Base-by-base conservation (phyloP, 1,140 invertebrate genomes). In the Drosophila erecta region DNA sequence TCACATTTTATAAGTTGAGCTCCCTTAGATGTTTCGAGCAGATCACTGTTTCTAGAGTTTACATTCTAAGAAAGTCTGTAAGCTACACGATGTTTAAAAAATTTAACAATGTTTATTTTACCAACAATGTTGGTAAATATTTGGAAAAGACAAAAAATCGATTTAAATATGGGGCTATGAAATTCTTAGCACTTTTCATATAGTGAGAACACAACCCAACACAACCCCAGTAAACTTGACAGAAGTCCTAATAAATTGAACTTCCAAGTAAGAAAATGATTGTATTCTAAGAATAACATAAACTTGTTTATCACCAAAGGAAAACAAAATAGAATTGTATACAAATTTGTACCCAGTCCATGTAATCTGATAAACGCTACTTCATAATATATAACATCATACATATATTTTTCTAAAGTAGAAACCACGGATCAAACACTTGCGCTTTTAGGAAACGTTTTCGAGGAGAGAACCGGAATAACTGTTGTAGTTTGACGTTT, bases 291-390 rank as follows among this genome's bases (percentile, higher is more conserved):
- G 84, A 49, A 62, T 8, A 50, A 73, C 22, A 51, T 20, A 53
- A 72, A 71, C 53, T 81, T 81, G 73, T 77, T 81, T 49, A 71
- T 70, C 22, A 54, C 56, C 43, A n/a, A 40, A 71, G 40, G 4
- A 54, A 44, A 61, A 51, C 47, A 58, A 56, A 54, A 10, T 55
- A 75, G 33, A 87, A 87, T 83, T 87, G 84, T 87, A 89, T 89
- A 89, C 83, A 87, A 76, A 83, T 89, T 87, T 86, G 70, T 86
- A 86, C 84, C 84, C 84, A 89, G 84, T 89, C 84, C 84, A 89
- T 89, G 73, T 89, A 89, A 89, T 89, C 79, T 62, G 66, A 73
- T 69, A 83, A 60, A 79, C 83, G 75, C 83, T 87, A 83, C 69
- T 81, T 87, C 57, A 89, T 65, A 76, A 81, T 79, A 87, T 89